Conservation (phyloP, 2,888 invertebrate genomes). For the Acanthopleura granulata region DNA sequence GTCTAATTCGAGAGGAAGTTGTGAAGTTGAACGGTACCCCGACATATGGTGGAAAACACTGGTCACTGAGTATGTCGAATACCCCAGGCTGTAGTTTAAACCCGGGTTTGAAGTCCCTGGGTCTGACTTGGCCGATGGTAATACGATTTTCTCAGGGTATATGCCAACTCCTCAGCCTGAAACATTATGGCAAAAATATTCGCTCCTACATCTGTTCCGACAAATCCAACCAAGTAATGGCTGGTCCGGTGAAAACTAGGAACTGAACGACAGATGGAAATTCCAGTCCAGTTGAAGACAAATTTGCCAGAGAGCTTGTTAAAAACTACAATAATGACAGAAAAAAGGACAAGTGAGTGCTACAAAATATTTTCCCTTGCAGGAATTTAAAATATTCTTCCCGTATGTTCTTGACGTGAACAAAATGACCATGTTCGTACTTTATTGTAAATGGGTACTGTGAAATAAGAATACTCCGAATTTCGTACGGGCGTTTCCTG, state of each 20-base stretch:
- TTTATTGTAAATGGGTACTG: no score
- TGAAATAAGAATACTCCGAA: no score
- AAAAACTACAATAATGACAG: constrained; percentile 16
- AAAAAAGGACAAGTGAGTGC: constrained; percentile 19
- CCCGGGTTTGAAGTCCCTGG: no score
- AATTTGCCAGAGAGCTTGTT: constrained; percentile 13
- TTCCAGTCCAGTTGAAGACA: constrained; percentile 2
- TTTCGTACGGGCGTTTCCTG: no score
- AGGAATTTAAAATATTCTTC: not conserved
- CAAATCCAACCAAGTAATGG: not conserved
- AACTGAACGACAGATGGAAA: constrained; percentile 9
- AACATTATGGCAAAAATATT: constrained; percentile 1
- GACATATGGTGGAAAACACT: no score
- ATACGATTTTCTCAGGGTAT: constrained; percentile 1
- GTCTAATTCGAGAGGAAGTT: no score
- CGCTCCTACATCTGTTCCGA: not conserved
- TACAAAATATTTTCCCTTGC: constrained; percentile 1
- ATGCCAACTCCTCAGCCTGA: not conserved
- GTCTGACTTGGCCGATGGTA: not conserved
- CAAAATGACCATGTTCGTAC: no score
- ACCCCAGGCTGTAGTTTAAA: no score
- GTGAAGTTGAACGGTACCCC: no score
- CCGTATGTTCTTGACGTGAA: not conserved
- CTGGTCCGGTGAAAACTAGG: constrained; percentile 13
- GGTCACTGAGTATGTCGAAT: no score